A percentile compares a stretch with the other conserved stretches of the same genome.
phyloP scores from a whole-genome alignment of 2,797 vertebrate species.

The Anomalospiza imberbis region DNA sequence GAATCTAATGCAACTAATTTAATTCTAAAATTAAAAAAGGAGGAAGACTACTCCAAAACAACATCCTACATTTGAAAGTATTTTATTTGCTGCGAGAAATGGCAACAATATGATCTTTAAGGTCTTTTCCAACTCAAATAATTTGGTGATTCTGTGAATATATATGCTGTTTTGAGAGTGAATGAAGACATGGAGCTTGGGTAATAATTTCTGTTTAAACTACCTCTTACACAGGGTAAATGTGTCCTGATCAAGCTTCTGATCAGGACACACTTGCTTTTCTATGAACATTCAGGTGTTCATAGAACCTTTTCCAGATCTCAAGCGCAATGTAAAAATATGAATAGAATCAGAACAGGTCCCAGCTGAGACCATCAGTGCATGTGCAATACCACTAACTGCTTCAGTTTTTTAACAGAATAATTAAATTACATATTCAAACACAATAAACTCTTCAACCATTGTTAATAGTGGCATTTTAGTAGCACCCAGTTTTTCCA shows the following conservation, averaged over 20 bases:
- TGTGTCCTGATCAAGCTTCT: not conserved
- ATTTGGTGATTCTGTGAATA: not conserved
- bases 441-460: not conserved
- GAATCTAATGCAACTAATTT: not conserved
- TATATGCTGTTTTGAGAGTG: not conserved
- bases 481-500: not conserved
- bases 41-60: not conserved
- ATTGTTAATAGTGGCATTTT: not conserved
- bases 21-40: not conserved
- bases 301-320: not conserved
- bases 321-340: not conserved
- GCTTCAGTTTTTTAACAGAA: accelerated
- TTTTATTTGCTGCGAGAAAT: not conserved
- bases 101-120: not conserved
- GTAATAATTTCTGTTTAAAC: not conserved
- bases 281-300: not conserved
- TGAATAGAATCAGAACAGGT: not conserved
- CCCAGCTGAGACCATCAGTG: not conserved
- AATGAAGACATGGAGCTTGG: not conserved
- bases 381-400: not conserved
- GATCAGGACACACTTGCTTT: not conserved
- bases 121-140: not conserved
- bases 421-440: not conserved
- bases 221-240: accelerated
- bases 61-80: not conserved